Base-by-base conservation (phyloP, 2,888 invertebrate species). In the Habrosyne pyritoides region DNA sequence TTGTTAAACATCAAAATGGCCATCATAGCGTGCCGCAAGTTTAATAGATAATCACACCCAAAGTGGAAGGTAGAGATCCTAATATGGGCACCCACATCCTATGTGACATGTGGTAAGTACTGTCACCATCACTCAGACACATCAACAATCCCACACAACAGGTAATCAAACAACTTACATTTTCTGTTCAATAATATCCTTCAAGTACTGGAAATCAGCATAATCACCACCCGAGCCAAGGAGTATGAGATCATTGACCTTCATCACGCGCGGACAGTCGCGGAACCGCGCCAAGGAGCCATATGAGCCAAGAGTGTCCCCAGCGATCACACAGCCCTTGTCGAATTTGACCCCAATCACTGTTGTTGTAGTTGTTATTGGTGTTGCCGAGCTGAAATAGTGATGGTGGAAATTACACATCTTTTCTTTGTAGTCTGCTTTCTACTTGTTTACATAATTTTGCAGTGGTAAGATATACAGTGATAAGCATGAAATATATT, bases 151-250 rank as follows among this genome's bases (percentile, higher is more conserved):
- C n/a, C n/a, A n/a, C n/a, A n/a, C n/a, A n/a, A n/a, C n/a, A n/a
- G n/a, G n/a, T n/a, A n/a, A n/a, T n/a, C n/a, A n/a, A n/a, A 48
- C 52, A 51, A 93, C 95, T 94, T 87, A 97, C 96, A 96, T 95
- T 93, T 97, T 97, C 83, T 97, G 96, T 73, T 98, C 95, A 76
- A 99, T 95, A 59, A 97, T 94, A 69, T 96, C 96, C 77, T 95
- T 95, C 57, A 99, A 93, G 83, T 96, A 98, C 86, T 99, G 99
- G 83, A 95, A 99, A 86, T 99, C 99, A 8, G 98, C 99, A 79
- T 98, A 99, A 88, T 99, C 99, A 2, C 99, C 99, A 55, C 97
- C 96, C 54, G 96, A 97, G 0, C 98, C 99, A 10, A 99, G 89
- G 52, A 99, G 93, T 24, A 97, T 98, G 63, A 96, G 95, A 53